A percentile compares a stretch with the other conserved stretches of the same genome.
phyloP scores from a whole-genome alignment of 2,797 vertebrate species.

The Coccyzus lansbergi region DNA sequence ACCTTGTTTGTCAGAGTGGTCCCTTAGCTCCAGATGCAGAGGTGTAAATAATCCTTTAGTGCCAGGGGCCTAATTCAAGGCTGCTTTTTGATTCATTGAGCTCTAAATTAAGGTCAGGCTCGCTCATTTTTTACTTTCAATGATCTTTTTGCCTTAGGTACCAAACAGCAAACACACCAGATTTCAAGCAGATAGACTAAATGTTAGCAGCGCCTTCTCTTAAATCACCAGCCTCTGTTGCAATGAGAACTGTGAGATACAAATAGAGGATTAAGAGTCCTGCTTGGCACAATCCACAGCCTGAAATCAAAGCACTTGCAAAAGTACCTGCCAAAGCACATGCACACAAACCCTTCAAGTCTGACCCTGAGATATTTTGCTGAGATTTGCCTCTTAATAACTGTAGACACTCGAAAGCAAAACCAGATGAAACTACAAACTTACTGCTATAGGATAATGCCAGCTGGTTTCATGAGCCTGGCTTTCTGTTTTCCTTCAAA shows the following conservation, averaged over 20 bases:
- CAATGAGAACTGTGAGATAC: neutral
- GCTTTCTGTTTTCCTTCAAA: neutral
- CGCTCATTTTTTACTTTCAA: constrained; percentile 5
- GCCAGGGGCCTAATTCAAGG: neutral
- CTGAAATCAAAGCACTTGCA: neutral
- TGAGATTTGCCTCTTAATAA: neutral
- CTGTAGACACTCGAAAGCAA: neutral
- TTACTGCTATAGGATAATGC: neutral
- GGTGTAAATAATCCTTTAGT: neutral
- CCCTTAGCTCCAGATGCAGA: rapidly evolving
- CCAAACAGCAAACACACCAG: neutral
- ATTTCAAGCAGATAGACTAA: neutral
- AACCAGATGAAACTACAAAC: neutral
- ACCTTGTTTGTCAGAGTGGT: neutral
- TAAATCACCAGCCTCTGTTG: neutral
- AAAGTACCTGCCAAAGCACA: neutral
- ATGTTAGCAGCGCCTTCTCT: neutral
- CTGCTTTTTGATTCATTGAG: neutral
- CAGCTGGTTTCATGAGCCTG: neutral
- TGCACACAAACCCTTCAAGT: neutral
- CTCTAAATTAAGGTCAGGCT: constrained; percentile 25
- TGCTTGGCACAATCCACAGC: neutral
- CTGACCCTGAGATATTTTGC: neutral
- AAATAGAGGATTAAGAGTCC: neutral
- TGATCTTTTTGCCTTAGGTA: neutral